phyloP scores from a whole-genome alignment of 2,113 vertebrate species.

The Elgaria multicarinata region DNA sequence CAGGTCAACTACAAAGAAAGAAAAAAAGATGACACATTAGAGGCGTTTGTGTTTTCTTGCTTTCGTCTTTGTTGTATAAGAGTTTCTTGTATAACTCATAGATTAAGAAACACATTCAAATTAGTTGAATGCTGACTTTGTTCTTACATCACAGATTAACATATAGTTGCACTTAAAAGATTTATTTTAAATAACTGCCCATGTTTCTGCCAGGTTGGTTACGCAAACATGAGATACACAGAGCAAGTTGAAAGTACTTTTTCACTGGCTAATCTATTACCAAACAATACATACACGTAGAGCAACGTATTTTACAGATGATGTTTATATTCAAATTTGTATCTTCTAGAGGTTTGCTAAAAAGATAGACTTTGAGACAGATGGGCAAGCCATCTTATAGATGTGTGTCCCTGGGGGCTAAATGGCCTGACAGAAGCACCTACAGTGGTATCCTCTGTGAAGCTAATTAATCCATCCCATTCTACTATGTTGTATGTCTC shows the following conservation, averaged over 20 bases:
- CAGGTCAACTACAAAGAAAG: conserved; percentile 87
- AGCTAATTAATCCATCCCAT: neutral
- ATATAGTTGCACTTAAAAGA: neutral
- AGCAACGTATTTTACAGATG: neutral
- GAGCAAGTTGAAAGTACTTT: neutral
- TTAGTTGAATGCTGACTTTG: neutral
- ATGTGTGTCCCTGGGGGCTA: neutral
- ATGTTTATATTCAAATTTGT: neutral
- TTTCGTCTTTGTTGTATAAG: neutral
- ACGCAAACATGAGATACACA: neutral
- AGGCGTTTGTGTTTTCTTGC: neutral
- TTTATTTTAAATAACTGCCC: neutral
- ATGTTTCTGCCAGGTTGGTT: neutral
- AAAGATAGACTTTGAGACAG: neutral
- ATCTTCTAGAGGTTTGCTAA: neutral
- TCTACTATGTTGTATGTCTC: neutral
- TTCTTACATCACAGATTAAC: neutral
- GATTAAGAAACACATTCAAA: neutral
- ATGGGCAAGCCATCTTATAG: neutral
- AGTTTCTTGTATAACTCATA: neutral
- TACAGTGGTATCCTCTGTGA: neutral
- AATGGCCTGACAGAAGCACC: neutral
- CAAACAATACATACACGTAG: neutral
- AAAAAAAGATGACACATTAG: neutral
- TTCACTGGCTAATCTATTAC: neutral